Evolutionary conservation across 2,797 vertebrate genomes (phyloP).

Genomic region (Sardinella longiceps): DNA sequence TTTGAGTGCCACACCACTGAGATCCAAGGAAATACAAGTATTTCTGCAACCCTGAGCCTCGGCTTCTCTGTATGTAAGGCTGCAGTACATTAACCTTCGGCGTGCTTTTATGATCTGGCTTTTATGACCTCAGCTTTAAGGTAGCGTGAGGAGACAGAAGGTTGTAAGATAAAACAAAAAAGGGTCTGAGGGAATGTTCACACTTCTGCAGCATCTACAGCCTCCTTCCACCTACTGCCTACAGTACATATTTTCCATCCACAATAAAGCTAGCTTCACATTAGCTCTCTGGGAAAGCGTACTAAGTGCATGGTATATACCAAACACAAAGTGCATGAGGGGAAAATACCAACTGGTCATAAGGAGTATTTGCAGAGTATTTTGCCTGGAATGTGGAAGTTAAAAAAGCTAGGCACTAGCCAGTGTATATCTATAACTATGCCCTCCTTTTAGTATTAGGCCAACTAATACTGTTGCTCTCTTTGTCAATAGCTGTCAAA

Average conservation of each 20-base stretch:
- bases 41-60: not conserved
- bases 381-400: not conserved
- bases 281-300: not conserved
- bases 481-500: not conserved
- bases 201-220: not conserved
- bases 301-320: not conserved
- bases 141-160: not conserved
- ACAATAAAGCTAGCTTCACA: not conserved
- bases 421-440: too few species aligned
- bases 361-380: not conserved
- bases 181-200: not conserved
- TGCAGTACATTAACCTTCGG: not conserved
- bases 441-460: not conserved
- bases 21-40: not conserved
- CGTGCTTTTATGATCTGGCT: not conserved
- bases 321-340: not conserved
- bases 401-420: not conserved
- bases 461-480: not conserved
- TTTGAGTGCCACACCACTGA: constrained; percentile 38
- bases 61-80: not conserved
- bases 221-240: too few species aligned
- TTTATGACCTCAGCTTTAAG: not conserved
- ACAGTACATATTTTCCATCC: not conserved
- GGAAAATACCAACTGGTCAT: not conserved
- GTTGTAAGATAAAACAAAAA: not conserved